phyloP scores from a whole-genome alignment of 2,888 invertebrate genomes.

The Ectemnius continuus region DNA sequence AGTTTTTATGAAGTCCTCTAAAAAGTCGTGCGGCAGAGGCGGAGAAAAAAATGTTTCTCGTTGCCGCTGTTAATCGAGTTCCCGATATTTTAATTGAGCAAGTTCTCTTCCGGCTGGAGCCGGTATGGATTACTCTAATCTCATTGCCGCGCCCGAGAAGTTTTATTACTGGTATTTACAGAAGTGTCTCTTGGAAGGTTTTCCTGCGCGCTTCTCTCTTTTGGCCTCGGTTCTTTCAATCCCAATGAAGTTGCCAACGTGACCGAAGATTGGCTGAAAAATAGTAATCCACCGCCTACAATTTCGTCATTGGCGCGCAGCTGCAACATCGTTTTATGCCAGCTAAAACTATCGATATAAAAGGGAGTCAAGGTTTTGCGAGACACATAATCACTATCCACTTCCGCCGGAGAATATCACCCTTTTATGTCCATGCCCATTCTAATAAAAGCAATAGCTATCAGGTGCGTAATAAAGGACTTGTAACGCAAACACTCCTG shows the following conservation, averaged over 20 bases:
- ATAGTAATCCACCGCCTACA: too few relatives aligned
- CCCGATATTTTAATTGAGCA: too few relatives aligned
- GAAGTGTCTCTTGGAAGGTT: neutral
- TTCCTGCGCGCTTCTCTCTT: slow-evolving; percentile 5
- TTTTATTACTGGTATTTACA: too few relatives aligned
- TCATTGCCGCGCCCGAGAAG: too few relatives aligned
- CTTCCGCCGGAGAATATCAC: neutral
- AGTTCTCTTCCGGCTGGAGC: too few relatives aligned
- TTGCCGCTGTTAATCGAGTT: too few relatives aligned
- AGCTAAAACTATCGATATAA: slow-evolving; percentile 8
- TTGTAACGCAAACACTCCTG: neutral
- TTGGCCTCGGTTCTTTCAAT: neutral
- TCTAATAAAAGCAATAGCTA: neutral
- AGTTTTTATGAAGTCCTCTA: too few relatives aligned
- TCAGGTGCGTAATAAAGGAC: neutral
- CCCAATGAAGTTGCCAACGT: neutral
- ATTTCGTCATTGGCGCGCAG: slow-evolving; percentile 11
- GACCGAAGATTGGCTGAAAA: too few relatives aligned
- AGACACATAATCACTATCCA: slow-evolving; percentile 1
- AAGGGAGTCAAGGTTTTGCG: slow-evolving; percentile 20
- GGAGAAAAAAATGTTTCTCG: too few relatives aligned
- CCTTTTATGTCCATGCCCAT: neutral
- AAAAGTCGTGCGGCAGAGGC: too few relatives aligned
- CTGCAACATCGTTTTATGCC: neutral
- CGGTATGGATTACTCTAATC: too few relatives aligned